A percentile compares a stretch with the other conserved stretches of the same genome.
phyloP scores from a whole-genome alignment of 2,888 invertebrate genomes.

The Prenolepis imparis region DNA sequence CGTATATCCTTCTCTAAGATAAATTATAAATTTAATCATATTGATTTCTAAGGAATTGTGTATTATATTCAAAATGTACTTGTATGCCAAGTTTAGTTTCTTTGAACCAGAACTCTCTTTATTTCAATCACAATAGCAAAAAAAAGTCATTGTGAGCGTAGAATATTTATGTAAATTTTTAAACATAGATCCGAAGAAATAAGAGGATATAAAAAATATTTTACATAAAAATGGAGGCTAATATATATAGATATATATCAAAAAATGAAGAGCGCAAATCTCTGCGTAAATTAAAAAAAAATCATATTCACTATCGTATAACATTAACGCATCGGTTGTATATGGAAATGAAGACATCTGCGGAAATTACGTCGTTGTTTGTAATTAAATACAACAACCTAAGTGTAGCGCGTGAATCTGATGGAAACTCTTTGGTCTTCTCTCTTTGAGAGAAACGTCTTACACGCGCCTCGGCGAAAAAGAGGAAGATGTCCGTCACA shows the following conservation, averaged over 20 bases:
- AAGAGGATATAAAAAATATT: too few relatives aligned
- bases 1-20: not conserved
- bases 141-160: not conserved
- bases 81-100: slow-evolving; percentile 32
- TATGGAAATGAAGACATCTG: slow-evolving; percentile 40
- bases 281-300: not conserved
- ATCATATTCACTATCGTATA: not conserved
- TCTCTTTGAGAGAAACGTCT: slow-evolving; percentile 60
- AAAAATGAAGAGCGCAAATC: not conserved
- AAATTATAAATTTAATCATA: slow-evolving; percentile 26
- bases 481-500: slow-evolving; percentile 75
- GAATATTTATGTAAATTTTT: slow-evolving; percentile 28
- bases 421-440: slow-evolving; percentile 17
- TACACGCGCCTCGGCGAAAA: slow-evolving; percentile 65
- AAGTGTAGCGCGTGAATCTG: slow-evolving; percentile 21
- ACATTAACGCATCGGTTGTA: slow-evolving; percentile 4
- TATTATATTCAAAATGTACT: slow-evolving; percentile 16
- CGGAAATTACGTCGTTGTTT: slow-evolving; percentile 29
- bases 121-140: slow-evolving; percentile 14
- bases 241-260: too few relatives aligned
- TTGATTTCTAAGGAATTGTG: slow-evolving; percentile 9
- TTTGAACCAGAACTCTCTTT: slow-evolving; percentile 2
- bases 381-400: slow-evolving; percentile 50
- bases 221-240: too few relatives aligned
- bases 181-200: slow-evolving; percentile 2